A percentile compares a stretch with the other conserved stretches of the same genome.
phyloP scores from a whole-genome alignment of 2,113 vertebrate species.

The Galeopterus variegatus region DNA sequence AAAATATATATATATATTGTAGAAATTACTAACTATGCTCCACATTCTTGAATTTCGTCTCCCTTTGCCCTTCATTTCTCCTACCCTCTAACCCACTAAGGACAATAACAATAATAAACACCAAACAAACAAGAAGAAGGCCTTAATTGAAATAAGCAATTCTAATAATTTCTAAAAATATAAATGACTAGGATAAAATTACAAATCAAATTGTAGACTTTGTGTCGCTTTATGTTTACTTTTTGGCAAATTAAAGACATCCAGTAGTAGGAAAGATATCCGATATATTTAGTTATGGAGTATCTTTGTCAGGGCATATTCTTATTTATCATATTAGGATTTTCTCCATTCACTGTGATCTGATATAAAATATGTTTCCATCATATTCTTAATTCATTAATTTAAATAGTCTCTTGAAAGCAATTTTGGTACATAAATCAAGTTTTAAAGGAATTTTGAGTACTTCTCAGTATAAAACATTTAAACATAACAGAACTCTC shows the following conservation, averaged over 20 bases:
- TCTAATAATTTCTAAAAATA: neutral
- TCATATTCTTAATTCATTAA: slow-evolving; percentile 5
- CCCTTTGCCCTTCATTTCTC: neutral
- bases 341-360: neutral
- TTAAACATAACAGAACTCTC: neutral
- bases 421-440: neutral
- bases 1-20: neutral
- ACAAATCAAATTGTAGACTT: neutral
- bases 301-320: neutral
- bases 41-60: neutral
- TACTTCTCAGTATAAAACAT: neutral
- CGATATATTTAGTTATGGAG: neutral
- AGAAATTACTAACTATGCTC: neutral
- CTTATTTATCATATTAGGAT: slow-evolving; percentile 9
- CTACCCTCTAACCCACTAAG: neutral
- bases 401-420: neutral
- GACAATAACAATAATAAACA: neutral
- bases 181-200: neutral
- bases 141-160: neutral
- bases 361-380: slow-evolving; percentile 15
- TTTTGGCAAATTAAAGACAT: neutral
- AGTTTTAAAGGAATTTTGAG: neutral
- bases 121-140: neutral
- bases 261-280: neutral
- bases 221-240: neutral